A percentile compares a stretch with the other conserved stretches of the same genome.
Evolutionary conservation across 2,113 vertebrate genomes (phyloP).

Genomic region (Cariama cristata): DNA sequence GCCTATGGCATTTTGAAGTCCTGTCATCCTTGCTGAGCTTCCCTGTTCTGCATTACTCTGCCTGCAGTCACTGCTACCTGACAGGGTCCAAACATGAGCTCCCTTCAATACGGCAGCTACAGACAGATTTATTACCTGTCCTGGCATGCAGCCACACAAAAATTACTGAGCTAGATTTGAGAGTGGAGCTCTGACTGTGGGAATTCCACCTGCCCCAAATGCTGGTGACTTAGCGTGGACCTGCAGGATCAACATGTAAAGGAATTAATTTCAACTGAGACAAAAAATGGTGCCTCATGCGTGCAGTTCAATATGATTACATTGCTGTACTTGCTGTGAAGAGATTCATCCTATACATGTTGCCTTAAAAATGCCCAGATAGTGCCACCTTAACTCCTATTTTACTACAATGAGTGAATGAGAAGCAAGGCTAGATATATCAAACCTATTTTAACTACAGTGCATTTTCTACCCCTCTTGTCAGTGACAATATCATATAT

Average conservation of each 20-base stretch:
- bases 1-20: background rate
- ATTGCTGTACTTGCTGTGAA: background rate
- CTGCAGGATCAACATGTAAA: background rate
- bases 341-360: background rate
- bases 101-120: background rate
- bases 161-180: background rate
- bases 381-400: background rate
- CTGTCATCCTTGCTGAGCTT: background rate
- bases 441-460: background rate
- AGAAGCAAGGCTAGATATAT: background rate
- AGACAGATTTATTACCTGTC: background rate
- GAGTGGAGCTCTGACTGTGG: background rate
- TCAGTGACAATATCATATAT: background rate
- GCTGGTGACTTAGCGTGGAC: background rate
- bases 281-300: background rate
- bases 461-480: background rate
- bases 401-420: background rate
- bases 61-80: accelerated
- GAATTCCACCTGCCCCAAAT: background rate
- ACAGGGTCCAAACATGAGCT: background rate
- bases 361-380: background rate
- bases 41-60: background rate
- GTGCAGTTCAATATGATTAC: background rate
- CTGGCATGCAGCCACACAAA: background rate
- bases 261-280: background rate